These are phyloP conservation scores for Ethmia dodecea DNA, from an alignment of 2,888 invertebrate species.

Conservation along the genomic window DNA sequence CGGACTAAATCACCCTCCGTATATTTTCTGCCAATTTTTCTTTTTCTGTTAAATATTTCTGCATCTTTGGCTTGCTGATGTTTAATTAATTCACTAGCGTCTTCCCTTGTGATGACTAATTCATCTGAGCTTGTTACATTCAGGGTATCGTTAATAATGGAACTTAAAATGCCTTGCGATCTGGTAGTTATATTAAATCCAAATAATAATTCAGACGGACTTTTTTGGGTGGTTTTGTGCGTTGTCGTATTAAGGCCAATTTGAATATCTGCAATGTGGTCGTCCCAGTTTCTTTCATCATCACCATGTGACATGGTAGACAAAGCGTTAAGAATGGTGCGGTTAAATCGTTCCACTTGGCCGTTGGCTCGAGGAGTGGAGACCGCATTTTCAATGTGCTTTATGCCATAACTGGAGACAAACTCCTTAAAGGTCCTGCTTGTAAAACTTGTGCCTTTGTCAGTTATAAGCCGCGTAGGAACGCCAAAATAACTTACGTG, in stretches of 20 bases:
- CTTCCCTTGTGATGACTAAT: too few species aligned
- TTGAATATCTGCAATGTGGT: conserved; percentile 6
- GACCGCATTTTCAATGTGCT: conserved; percentile 11
- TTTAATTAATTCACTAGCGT: too few species aligned
- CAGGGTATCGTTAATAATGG: too few species aligned
- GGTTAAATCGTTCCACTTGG: conserved; percentile 8
- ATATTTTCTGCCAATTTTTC: too few species aligned
- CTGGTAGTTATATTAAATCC: too few species aligned
- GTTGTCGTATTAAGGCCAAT: conserved; percentile 19
- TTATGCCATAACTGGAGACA: conserved; percentile 7
- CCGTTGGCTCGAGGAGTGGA: not conserved
- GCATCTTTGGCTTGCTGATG: too few species aligned
- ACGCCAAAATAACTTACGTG: not conserved
- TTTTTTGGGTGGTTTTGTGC: too few species aligned
- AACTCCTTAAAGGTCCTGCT: not conserved
- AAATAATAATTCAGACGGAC: too few species aligned
- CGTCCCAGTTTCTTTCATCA: conserved; percentile 9
- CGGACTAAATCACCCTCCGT: too few species aligned
- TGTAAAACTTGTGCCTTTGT: not conserved
- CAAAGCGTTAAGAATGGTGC: conserved; percentile 2
- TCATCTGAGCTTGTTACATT: too few species aligned
- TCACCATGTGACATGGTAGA: conserved; percentile 3
- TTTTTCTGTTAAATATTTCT: too few species aligned
- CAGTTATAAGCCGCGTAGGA: not conserved
- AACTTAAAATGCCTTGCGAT: too few species aligned